Conservation (phyloP, 2,797 vertebrate genomes). For the Lepilemur ruficaudatus region DNA sequence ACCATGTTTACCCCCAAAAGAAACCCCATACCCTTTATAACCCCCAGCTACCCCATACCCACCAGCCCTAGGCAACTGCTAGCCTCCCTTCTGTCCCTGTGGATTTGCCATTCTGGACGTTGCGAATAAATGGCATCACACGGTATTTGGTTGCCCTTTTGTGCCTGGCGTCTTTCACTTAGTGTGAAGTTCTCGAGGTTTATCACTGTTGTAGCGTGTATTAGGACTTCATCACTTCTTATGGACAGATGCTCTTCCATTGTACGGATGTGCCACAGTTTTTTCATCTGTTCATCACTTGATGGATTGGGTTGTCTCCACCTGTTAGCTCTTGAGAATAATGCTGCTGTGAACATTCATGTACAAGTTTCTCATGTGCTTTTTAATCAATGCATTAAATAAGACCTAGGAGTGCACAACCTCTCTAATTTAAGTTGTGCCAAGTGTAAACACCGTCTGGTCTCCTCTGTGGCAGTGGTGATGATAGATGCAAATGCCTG, state of each 20-base stretch:
- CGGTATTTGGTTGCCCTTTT: background rate
- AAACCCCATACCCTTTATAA: background rate
- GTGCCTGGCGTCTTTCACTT: background rate
- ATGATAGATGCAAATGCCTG: background rate
- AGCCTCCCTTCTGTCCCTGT: background rate
- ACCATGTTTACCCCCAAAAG: background rate
- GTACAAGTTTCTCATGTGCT: background rate
- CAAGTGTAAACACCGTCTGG: background rate
- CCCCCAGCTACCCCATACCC: accelerated
- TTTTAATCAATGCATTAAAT: background rate
- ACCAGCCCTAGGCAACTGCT: background rate
- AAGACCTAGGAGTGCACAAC: background rate
- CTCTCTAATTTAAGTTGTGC: background rate
- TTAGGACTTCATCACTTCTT: background rate
- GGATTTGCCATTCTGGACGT: background rate
- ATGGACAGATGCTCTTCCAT: background rate
- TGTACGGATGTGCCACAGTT: background rate
- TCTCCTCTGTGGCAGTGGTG: background rate
- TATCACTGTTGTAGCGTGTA: accelerated
- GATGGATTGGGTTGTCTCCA: background rate
- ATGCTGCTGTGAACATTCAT: background rate
- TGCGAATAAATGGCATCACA: background rate
- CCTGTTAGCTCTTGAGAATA: background rate
- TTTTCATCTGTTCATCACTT: background rate
- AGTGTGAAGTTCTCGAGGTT: background rate